These are phyloP conservation scores for Phoenicopterus ruber DNA, from an alignment of 2,113 vertebrate genomes.

Conservation along the genomic window DNA sequence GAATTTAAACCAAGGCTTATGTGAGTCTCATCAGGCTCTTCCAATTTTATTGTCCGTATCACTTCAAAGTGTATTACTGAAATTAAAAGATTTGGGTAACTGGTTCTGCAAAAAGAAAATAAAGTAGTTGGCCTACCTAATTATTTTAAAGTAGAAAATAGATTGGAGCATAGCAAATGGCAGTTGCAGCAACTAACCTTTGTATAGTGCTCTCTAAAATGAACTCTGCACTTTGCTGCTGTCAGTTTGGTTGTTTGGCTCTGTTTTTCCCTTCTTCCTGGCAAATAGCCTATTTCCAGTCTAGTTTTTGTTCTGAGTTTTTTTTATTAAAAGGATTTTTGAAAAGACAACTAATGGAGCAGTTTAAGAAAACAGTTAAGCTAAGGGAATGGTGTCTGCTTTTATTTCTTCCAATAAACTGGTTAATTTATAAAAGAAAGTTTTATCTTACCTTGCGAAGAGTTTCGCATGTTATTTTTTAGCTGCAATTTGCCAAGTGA, in stretches of 20 bases:
- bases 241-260: neutral
- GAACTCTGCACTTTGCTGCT: slow-evolving; percentile 10
- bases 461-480: neutral
- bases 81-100: neutral
- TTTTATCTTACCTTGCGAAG: neutral
- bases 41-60: neutral
- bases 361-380: neutral
- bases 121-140: neutral
- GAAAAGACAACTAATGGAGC: neutral
- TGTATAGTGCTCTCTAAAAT: neutral
- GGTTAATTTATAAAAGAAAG: neutral
- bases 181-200: neutral
- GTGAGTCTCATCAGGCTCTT: neutral
- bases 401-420: neutral
- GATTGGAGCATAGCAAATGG: neutral
- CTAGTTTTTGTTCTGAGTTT: neutral
- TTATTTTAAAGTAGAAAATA: neutral
- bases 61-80: neutral
- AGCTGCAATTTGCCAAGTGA: neutral
- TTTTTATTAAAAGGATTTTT: neutral
- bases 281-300: neutral
- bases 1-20: neutral
- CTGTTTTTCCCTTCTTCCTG: neutral
- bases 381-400: neutral
- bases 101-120: neutral